Conservation (phyloP, 2,113 vertebrate species). For the Vulpes ferrilata region DNA sequence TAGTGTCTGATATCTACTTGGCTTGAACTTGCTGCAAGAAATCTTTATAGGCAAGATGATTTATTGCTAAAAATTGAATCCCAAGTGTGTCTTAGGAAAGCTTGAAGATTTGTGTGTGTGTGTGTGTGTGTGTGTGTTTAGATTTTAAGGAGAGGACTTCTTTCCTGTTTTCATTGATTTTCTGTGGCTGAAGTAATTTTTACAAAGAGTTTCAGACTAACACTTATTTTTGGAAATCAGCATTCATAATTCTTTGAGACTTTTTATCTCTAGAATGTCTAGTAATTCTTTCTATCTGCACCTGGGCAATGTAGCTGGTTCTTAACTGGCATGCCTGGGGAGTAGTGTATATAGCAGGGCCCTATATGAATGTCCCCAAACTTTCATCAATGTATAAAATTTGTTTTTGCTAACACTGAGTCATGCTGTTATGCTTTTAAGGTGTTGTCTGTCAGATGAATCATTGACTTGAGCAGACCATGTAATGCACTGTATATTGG, state of each 20-base stretch:
- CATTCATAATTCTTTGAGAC: conserved; percentile 20
- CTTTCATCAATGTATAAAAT: background rate
- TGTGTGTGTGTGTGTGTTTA: background rate
- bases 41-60: conserved; percentile 53
- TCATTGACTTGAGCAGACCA: background rate
- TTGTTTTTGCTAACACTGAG: background rate
- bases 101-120: background rate
- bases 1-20: background rate
- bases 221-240: conserved; percentile 24
- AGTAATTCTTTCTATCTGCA: background rate
- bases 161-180: conserved; percentile 42
- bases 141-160: conserved; percentile 7
- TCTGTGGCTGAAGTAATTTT: background rate
- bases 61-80: conserved; percentile 67
- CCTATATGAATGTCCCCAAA: background rate
- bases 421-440: conserved; percentile 10
- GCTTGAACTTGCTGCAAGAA: conserved; percentile 29
- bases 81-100: conserved; percentile 14
- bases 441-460: background rate
- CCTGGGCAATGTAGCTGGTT: background rate
- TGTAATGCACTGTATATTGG: background rate
- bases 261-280: conserved; percentile 33
- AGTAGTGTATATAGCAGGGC: background rate
- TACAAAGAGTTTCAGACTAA: conserved; percentile 31
- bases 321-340: background rate